phyloP scores from a whole-genome alignment of 1,140 invertebrate genomes.

The Macrosteles quadrilineatus region DNA sequence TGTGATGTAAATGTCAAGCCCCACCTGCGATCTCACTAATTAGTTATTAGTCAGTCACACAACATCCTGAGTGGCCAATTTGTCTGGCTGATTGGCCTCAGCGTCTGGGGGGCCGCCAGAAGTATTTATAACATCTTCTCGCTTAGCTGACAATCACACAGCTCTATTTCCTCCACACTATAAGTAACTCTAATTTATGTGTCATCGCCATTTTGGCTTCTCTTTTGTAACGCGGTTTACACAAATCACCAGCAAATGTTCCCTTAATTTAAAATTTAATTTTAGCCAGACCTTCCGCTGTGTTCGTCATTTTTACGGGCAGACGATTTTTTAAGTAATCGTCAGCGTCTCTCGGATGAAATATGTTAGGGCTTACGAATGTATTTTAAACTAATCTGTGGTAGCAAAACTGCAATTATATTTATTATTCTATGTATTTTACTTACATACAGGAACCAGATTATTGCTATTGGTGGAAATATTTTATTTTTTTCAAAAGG shows the following conservation, averaged over 20 bases:
- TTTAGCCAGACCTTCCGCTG: not conserved
- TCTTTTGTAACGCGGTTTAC: slow-evolving; percentile 7
- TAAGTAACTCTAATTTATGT: slow-evolving; percentile 23
- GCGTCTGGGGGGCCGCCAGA: not conserved
- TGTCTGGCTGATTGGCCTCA: slow-evolving; percentile 11
- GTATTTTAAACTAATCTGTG: no score
- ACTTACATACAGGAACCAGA: no score
- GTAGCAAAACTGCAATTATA: no score
- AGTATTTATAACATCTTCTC: not conserved
- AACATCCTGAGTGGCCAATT: slow-evolving; percentile 25
- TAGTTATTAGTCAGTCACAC: slow-evolving; percentile 17
- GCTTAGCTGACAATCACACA: not conserved
- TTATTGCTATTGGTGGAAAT: no score
- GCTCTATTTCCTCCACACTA: slow-evolving; percentile 4
- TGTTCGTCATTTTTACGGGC: not conserved
- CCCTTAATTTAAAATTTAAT: slow-evolving; percentile 19
- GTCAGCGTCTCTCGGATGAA: not conserved
- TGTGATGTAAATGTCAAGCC: no score
- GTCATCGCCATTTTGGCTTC: slow-evolving; percentile 5
- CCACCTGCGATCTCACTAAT: not conserved
- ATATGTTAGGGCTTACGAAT: no score
- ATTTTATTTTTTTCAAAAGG: no score
- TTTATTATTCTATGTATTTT: no score
- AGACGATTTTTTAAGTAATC: not conserved
- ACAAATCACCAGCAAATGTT: slow-evolving; percentile 22